phyloP scores from a whole-genome alignment of 2,797 vertebrate species.

The Valencia hispanica region DNA sequence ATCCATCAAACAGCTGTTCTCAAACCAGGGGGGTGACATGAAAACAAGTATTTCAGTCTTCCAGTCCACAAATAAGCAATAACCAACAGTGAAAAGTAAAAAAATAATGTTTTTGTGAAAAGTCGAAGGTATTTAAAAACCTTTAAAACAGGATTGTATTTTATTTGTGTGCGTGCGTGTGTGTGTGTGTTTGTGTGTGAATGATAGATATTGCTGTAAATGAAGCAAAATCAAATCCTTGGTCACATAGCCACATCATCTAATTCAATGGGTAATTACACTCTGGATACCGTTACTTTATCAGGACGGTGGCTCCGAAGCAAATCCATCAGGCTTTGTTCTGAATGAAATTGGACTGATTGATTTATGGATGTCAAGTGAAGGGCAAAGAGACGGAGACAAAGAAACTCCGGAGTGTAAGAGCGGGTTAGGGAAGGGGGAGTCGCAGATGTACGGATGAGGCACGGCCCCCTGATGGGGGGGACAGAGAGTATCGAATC shows the following conservation, averaged over 20 bases:
- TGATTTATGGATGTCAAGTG: constrained; percentile 80
- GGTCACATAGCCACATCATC: constrained; percentile 63
- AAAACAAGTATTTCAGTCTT: background rate
- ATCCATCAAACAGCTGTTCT: background rate
- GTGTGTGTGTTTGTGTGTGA: constrained; percentile 5
- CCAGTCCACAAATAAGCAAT: background rate
- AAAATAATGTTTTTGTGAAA: background rate
- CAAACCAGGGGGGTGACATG: background rate
- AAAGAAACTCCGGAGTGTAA: constrained; percentile 59
- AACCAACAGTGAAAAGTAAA: background rate
- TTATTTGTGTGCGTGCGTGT: constrained; percentile 7
- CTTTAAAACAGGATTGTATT: background rate
- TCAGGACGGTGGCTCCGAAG: constrained; percentile 59
- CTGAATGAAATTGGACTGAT: constrained; percentile 77
- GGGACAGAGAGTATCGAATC: constrained; percentile 69
- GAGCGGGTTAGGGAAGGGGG: constrained; percentile 54
- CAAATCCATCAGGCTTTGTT: constrained; percentile 71
- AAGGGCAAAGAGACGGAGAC: constrained; percentile 75
- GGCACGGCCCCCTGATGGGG: constrained; percentile 65
- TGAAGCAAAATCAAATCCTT: constrained; percentile 62
- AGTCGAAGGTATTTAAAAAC: background rate
- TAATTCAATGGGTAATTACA: constrained; percentile 73
- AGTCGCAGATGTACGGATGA: constrained; percentile 59
- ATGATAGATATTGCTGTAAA: constrained; percentile 46
- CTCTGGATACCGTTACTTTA: constrained; percentile 63